phyloP scores from a whole-genome alignment of 2,797 vertebrate genomes.

The Epinephelus malabaricus region DNA sequence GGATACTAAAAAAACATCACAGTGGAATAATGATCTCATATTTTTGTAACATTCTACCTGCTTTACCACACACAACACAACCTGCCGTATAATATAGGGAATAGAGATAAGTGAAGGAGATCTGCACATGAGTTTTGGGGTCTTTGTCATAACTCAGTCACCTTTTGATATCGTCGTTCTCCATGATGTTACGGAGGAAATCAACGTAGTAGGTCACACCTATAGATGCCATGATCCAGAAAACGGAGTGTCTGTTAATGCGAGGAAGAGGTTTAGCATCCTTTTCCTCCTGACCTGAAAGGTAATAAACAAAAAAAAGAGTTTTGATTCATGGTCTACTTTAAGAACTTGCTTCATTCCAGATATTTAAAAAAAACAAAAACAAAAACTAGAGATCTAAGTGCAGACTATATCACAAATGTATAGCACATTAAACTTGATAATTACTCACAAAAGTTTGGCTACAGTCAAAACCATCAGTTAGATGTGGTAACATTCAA shows the following conservation, averaged over 20 bases:
- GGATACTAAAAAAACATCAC: neutral
- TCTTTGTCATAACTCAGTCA: conserved; percentile 59
- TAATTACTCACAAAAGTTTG: neutral
- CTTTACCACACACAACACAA: neutral
- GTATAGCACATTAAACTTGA: neutral
- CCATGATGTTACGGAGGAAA: conserved; percentile 89
- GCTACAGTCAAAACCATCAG: neutral
- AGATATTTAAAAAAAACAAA: no score
- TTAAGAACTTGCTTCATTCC: neutral
- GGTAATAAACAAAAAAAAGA: neutral
- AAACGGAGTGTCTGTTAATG: conserved; percentile 93
- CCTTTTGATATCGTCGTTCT: conserved; percentile 90
- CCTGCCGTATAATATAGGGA: neutral
- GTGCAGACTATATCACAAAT: neutral
- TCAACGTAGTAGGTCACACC: conserved; percentile 94
- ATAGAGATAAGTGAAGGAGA: neutral
- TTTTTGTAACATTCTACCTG: neutral
- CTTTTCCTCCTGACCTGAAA: conserved; percentile 86
- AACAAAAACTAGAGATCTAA: neutral
- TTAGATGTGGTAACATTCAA: neutral
- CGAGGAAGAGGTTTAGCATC: conserved; percentile 89
- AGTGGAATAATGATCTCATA: neutral
- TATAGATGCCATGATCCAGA: conserved; percentile 94
- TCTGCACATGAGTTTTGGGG: no score
- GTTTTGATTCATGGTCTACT: neutral